Evolutionary conservation across 2,888 invertebrate genomes (phyloP), one percentile per base, ranked within the genome.

Genomic region (Leucophenga maculata): DNA sequence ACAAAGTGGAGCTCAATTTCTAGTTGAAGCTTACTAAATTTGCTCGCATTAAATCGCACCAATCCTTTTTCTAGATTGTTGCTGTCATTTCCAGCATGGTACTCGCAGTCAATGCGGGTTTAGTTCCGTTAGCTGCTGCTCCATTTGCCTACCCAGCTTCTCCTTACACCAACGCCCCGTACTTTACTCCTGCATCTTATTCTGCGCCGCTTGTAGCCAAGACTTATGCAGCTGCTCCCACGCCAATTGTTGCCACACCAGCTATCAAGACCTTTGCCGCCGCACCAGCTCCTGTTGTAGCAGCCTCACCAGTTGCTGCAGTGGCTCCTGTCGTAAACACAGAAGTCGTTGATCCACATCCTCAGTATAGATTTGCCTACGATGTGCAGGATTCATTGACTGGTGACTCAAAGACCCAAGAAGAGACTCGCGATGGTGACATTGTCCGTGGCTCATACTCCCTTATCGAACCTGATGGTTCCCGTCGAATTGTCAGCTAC

Each of bases 61-160:
- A 39, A 39, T 26, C 14, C 46, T 3, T 18, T 62, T 77, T 78
- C 16, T 75, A 87, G 86, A 77, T 85, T 84, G 85, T 87, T 82
- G 86, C 87, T 81, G 84, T 89, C 74, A 75, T 88, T 67, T 86
- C 87, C 80, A 85, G 86, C 64, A 80, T 89, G 85, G 88, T 87
- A 59, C 78, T 87, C 18, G 78, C 86, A 48, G 86, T 83, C 60
- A 86, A 84, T 72, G 89, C 87, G 69, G 86, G 87, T 78, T 71
- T 87, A 55, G 78, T 85, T 64, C 78, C 80, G 32, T 68, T 83
- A 70, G 78, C 79, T 11, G 80, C 78, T 26, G 74, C 77, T 22
- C 69, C 76, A 20, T 26, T n/a, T 46, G 69, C 80, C 26, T 26
- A 1, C 78, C 78, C 71, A 39, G 67, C 74, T 39, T 48, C 68